phyloP scores from a whole-genome alignment of 1,140 invertebrate genomes.

The Leptinotarsa defecta region DNA sequence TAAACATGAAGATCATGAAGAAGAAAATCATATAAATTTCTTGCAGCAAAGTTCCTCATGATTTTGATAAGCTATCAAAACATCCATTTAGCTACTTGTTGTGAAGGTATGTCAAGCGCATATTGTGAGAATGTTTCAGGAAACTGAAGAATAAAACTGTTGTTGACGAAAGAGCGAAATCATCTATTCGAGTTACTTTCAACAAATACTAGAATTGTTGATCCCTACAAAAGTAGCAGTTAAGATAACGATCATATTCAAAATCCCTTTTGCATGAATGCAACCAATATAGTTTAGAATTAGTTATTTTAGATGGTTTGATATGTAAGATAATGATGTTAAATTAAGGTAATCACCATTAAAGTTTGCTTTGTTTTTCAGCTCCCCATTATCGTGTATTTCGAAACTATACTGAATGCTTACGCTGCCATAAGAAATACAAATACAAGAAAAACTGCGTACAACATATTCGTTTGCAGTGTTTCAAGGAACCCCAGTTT shows the following conservation, averaged over 20 bases:
- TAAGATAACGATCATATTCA: background rate
- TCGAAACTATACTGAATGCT: constrained; percentile 21
- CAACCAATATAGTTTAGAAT: background rate
- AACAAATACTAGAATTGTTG: no score
- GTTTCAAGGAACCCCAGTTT: constrained; percentile 60
- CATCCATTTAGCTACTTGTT: no score
- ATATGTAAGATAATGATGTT: background rate
- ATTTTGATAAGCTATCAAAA: no score
- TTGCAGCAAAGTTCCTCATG: no score
- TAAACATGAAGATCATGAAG: no score
- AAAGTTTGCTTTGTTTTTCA: constrained; percentile 16
- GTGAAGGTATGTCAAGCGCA: no score
- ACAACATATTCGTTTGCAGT: constrained; percentile 37
- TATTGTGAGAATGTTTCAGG: no score
- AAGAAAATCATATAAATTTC: no score
- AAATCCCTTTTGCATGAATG: background rate
- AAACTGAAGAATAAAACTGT: no score
- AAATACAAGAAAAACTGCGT: constrained; percentile 27
- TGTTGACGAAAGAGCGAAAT: no score
- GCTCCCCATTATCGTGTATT: constrained; percentile 7
- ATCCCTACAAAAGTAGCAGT: no score
- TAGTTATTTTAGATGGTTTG: background rate
- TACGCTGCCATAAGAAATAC: constrained; percentile 22
- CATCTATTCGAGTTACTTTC: no score
- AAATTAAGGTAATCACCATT: background rate